These are phyloP conservation scores for Labroides dimidiatus DNA, from an alignment of 2,797 vertebrate genomes.

Conservation along the genomic window DNA sequence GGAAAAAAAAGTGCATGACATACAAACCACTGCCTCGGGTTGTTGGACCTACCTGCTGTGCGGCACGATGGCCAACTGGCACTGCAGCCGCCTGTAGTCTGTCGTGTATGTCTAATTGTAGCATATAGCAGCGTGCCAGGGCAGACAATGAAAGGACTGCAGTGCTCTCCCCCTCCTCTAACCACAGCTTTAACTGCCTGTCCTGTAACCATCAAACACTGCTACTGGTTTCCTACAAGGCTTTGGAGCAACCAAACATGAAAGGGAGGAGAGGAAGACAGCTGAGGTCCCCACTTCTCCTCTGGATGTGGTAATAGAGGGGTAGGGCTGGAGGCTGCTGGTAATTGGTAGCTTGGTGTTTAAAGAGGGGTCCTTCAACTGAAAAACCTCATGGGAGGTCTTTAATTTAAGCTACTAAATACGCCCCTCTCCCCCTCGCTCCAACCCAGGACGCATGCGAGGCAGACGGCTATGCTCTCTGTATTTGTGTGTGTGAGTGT, in stretches of 20 bases:
- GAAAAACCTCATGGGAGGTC: constrained; percentile 71
- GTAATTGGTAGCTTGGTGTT: constrained; percentile 70
- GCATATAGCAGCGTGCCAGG: constrained; percentile 13
- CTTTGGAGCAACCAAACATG: constrained; percentile 66
- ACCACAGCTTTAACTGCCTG: constrained; percentile 67
- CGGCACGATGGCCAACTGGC: constrained; percentile 7
- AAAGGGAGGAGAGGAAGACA: constrained; percentile 70
- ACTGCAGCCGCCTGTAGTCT: constrained; percentile 31
- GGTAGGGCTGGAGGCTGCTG: constrained; percentile 56
- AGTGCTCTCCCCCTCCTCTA: constrained; percentile 17
- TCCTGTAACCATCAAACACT: constrained; percentile 76
- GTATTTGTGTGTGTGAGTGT: not conserved
- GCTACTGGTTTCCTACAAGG: constrained; percentile 67
- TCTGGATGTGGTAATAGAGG: constrained; percentile 67
- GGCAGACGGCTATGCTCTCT: constrained; percentile 2
- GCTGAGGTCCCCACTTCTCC: constrained; percentile 60
- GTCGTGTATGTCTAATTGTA: constrained; percentile 36
- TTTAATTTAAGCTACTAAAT: constrained; percentile 63
- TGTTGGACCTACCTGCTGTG: constrained; percentile 22
- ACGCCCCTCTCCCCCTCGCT: constrained; percentile 41
- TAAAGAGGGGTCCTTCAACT: constrained; percentile 64
- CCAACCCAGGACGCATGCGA: constrained; percentile 22
- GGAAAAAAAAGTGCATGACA: not conserved
- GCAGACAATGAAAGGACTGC: constrained; percentile 50
- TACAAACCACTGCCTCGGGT: constrained; percentile 2